Evolutionary conservation across 23 tunicate genomes (phyloP).

Genomic region (Phallusia fumigata): DNA sequence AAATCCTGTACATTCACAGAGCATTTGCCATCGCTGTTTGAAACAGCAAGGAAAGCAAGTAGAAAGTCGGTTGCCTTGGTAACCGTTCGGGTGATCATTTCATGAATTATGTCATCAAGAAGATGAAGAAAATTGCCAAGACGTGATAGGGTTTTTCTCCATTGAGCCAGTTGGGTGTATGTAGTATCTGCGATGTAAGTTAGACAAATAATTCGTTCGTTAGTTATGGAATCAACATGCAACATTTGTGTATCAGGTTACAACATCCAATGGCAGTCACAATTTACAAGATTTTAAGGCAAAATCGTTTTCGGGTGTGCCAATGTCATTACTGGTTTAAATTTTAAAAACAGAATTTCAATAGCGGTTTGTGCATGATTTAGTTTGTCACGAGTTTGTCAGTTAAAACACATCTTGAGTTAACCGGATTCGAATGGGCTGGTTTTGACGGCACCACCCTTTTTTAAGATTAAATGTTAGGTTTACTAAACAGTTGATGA

Average conservation of each 20-base stretch:
- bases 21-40: constrained; percentile 52
- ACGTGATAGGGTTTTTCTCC: constrained; percentile 67
- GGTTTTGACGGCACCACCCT: too few relatives aligned
- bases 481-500: too few relatives aligned
- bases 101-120: constrained; percentile 59
- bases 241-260: neutral
- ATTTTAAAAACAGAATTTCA: too few relatives aligned
- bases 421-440: too few relatives aligned
- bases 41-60: constrained; percentile 49
- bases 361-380: too few relatives aligned
- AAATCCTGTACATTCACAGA: constrained; percentile 9
- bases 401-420: too few relatives aligned
- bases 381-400: too few relatives aligned
- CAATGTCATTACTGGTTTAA: too few relatives aligned
- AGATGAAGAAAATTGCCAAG: constrained; percentile 44
- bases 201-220: too few relatives aligned
- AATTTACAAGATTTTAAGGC: neutral
- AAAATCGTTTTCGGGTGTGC: too few relatives aligned
- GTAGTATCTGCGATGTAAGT: constrained; percentile 35
- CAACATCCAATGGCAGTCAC: neutral
- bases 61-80: constrained; percentile 48
- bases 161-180: constrained; percentile 65
- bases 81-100: constrained; percentile 59
- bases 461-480: too few relatives aligned
- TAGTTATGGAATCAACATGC: too few relatives aligned